Base-by-base conservation (phyloP, 2,888 invertebrate species). In the Nomada fabriciana region DNA sequence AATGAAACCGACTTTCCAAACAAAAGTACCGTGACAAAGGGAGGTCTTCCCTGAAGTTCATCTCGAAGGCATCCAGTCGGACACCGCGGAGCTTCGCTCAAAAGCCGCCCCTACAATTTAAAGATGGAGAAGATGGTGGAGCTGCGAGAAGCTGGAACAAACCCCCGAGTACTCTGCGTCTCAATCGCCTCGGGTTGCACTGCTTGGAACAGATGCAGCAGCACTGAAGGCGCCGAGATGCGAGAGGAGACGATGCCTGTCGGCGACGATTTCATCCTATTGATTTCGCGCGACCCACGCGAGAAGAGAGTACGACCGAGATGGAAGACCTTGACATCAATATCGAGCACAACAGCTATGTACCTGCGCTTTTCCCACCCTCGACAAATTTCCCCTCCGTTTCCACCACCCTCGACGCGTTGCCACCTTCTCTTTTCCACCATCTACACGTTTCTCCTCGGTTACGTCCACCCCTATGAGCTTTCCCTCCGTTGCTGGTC, bases 261-360 rank as follows among this genome's bases (percentile, higher is more conserved):
- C 86, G 84, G 79, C 80, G 86, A 88, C 90, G 90, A 91, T 92
- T 92, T 91, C 88, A 89, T 92, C 89, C 89, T 92, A 93, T 92
- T 91, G 92, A 92, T 92, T 91, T 89, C 88, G 88, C 88, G 91
- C 93, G 91, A 92, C 91, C 92, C 93, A 85, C 93, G 89, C 80
- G 91, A 92, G 87, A 89, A 90, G 76, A 84, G 88, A 82, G 80
- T 90, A 91, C 87, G 87, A 91, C 87, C 92, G 91, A 90, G 92
- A 90, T 90, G 89, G 86, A 90, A 88, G 92, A 92, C 92, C 92
- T 92, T 92, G 92, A 92, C 92, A 92, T 91, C 90, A 90, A 91
- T 91, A 91, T 89, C 87, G 83, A 76, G 84, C 86, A 88, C 89
- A 90, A 89, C 90, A 90, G 90, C 84, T 69, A 80, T 47, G 11